phyloP scores from a whole-genome alignment of 2,888 invertebrate genomes.

The Leucophora obtusa region DNA sequence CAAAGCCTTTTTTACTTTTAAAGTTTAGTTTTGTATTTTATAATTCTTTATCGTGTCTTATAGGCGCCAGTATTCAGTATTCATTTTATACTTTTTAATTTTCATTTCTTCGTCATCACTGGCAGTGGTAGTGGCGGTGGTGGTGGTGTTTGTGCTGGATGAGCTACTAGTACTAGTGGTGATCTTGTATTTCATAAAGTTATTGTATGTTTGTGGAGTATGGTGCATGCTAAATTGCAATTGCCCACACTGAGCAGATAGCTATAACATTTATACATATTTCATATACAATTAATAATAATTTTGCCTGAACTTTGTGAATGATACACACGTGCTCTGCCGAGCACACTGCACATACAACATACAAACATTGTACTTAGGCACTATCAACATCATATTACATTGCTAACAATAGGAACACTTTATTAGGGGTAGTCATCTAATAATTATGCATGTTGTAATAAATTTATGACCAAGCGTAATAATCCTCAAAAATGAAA shows the following conservation, averaged over 20 bases:
- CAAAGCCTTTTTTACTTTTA: constrained; percentile 33
- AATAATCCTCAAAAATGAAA: too few species aligned
- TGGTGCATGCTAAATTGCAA: constrained; percentile 61
- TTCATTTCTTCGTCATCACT: constrained; percentile 37
- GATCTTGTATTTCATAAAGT: constrained; percentile 46
- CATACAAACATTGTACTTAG: constrained; percentile 20
- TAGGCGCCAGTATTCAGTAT: constrained; percentile 57
- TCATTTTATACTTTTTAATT: constrained; percentile 25
- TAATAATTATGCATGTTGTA: too few species aligned
- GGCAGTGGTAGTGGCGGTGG: constrained; percentile 9
- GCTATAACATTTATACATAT: constrained; percentile 30
- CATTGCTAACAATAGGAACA: not conserved
- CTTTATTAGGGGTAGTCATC: not conserved
- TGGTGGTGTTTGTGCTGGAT: constrained; percentile 10
- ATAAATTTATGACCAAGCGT: too few species aligned
- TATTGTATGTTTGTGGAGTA: constrained; percentile 11
- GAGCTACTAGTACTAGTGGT: constrained; percentile 19
- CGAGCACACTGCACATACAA: constrained; percentile 28
- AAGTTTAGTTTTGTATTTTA: constrained; percentile 47
- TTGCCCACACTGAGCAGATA: constrained; percentile 54
- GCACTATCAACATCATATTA: not conserved
- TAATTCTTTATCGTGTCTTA: constrained; percentile 53
- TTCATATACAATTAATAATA: constrained; percentile 57
- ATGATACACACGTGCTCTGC: constrained; percentile 59
- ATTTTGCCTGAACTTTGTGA: constrained; percentile 54